These are phyloP conservation scores for Eupsilia transversa DNA, from an alignment of 2,888 invertebrate genomes.

Conservation along the genomic window DNA sequence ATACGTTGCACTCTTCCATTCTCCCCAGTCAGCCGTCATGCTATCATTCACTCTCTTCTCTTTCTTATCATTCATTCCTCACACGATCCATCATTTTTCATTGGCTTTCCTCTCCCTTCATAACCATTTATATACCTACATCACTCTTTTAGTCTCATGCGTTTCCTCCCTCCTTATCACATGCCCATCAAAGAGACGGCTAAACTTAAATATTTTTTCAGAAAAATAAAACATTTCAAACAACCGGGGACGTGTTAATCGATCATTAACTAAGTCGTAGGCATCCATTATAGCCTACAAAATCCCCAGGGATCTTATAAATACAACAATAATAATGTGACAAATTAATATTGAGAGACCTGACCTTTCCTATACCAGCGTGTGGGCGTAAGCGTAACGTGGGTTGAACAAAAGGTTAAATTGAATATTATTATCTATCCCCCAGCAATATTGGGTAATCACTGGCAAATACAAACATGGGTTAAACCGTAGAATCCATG, in stretches of 20 bases:
- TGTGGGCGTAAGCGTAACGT: constrained; percentile 6
- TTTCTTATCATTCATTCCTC: too few relatives aligned
- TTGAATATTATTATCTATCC: background rate
- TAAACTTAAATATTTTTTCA: background rate
- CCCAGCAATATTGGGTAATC: background rate
- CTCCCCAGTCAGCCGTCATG: too few relatives aligned
- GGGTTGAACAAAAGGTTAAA: constrained; percentile 24
- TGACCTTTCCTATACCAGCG: constrained; percentile 8
- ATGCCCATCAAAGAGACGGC: too few relatives aligned
- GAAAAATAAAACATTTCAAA: background rate
- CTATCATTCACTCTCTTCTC: too few relatives aligned
- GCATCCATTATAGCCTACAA: background rate
- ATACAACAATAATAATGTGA: constrained; percentile 20
- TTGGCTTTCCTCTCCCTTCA: too few relatives aligned
- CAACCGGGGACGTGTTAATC: background rate
- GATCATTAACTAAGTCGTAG: background rate
- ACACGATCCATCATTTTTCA: too few relatives aligned
- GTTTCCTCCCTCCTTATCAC: too few relatives aligned
- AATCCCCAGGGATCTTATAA: background rate
- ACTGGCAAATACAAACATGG: background rate
- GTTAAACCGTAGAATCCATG: background rate
- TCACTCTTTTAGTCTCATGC: too few relatives aligned
- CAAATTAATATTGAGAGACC: constrained; percentile 2
- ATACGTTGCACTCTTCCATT: too few relatives aligned
- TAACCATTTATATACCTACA: too few relatives aligned